Evolutionary conservation across 2,113 vertebrate genomes (phyloP).

Genomic region (Mustelus asterias): DNA sequence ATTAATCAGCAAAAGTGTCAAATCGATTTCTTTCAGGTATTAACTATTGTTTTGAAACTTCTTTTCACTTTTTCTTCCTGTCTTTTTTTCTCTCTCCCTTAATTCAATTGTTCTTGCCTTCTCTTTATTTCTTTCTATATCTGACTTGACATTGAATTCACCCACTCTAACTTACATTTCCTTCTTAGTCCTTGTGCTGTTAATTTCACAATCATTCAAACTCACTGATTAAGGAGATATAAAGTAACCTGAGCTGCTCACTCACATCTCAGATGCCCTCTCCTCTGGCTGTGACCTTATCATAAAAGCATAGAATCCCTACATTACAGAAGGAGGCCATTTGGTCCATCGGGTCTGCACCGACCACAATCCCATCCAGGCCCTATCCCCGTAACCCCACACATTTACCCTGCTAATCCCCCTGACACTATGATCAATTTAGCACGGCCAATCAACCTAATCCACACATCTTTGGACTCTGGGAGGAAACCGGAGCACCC

Average conservation of each 20-base stretch:
- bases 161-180: not conserved
- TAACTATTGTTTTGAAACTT: not conserved
- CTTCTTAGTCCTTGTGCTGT: not conserved
- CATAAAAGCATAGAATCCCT: not conserved
- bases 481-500: too few relatives aligned
- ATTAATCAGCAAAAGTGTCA: not conserved
- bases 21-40: not conserved
- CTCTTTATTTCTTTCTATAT: not conserved
- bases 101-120: not conserved
- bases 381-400: too few relatives aligned
- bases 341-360: too few relatives aligned
- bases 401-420: too few relatives aligned
- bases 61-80: too few relatives aligned
- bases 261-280: not conserved
- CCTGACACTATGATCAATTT: too few relatives aligned
- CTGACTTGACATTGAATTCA: not conserved
- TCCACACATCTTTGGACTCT: too few relatives aligned
- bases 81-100: too few relatives aligned
- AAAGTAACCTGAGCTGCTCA: not conserved
- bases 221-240: not conserved
- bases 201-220: not conserved
- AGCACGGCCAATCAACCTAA: too few relatives aligned
- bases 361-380: too few relatives aligned
- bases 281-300: not conserved
- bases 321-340: too few relatives aligned